A percentile compares a stretch with the other conserved stretches of the same genome.
phyloP scores from a whole-genome alignment of 2,888 invertebrate genomes.

The Craniophora ligustri region DNA sequence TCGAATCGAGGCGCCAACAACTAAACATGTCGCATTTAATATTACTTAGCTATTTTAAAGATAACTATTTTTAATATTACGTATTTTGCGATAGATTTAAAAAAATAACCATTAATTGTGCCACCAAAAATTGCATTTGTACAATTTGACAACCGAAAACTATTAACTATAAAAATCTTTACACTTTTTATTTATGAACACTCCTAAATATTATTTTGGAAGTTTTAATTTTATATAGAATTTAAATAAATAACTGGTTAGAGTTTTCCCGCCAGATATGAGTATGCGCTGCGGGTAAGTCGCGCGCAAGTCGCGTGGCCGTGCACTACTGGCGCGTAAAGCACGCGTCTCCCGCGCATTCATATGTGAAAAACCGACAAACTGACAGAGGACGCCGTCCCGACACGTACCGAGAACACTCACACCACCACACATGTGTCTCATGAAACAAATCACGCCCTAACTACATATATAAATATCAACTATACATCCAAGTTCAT shows the following conservation, averaged over 20 bases:
- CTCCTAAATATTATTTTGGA: too few species aligned
- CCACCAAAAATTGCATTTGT: constrained; percentile 42
- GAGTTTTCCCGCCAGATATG: constrained; percentile 63
- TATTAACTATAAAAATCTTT: not conserved
- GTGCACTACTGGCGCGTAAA: constrained; percentile 79
- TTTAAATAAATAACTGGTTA: constrained; percentile 26
- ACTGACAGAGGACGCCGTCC: constrained; percentile 59
- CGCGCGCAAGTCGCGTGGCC: constrained; percentile 73
- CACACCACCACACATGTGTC: constrained; percentile 37
- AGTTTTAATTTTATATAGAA: constrained; percentile 15
- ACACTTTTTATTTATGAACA: constrained; percentile 21
- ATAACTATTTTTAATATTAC: too few species aligned
- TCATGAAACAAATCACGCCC: constrained; percentile 29
- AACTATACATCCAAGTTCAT: constrained; percentile 12
- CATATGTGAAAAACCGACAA: constrained; percentile 80
- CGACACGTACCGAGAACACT: constrained; percentile 60
- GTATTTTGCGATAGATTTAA: too few species aligned
- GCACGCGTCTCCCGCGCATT: constrained; percentile 72
- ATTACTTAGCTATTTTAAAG: not conserved
- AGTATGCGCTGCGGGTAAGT: constrained; percentile 71
- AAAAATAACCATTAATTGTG: too few species aligned
- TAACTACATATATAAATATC: constrained; percentile 23
- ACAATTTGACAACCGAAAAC: constrained; percentile 11
- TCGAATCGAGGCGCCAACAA: constrained; percentile 39
- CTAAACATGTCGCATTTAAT: constrained; percentile 17